Evolutionary conservation across 2,888 invertebrate species (phyloP).

Genomic region (Noctua janthe): DNA sequence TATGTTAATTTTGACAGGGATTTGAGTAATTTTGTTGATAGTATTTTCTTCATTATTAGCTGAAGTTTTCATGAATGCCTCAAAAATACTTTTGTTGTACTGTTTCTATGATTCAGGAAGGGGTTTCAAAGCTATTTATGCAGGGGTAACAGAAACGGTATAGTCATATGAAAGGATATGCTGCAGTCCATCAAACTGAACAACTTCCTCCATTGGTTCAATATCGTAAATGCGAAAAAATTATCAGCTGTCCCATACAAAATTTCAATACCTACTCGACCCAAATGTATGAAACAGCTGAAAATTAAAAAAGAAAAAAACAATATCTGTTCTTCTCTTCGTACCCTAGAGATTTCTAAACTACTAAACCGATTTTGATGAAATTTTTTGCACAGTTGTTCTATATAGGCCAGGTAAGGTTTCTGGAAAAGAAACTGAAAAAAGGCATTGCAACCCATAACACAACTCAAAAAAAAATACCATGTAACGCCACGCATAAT

Average conservation of each 20-base stretch:
- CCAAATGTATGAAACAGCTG: no score
- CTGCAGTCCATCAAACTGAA: no score
- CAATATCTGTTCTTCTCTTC: neutral
- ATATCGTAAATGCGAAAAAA: no score
- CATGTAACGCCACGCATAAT: neutral
- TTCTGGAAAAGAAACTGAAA: neutral
- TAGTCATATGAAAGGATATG: no score
- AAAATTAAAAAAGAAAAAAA: no score
- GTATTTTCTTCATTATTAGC: slow-evolving; percentile 28
- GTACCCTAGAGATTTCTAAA: neutral
- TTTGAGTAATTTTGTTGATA: slow-evolving; percentile 49
- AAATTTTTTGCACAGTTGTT: neutral
- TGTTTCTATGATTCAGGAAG: neutral
- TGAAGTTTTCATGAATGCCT: neutral
- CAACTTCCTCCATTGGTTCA: no score
- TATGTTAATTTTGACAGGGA: slow-evolving; percentile 60
- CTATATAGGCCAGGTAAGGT: neutral
- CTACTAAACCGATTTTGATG: neutral
- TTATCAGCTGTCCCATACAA: no score
- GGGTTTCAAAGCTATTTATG: neutral
- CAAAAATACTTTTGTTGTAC: neutral
- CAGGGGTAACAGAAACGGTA: no score
- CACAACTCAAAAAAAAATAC: neutral
- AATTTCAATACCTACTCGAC: no score
- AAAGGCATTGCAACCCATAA: neutral